Percentiles rank a stretch among this genome's conserved stretches.
These are phyloP conservation scores for Telmatherina bonti DNA, from an alignment of 2,797 vertebrate species.

Conservation along the genomic window DNA sequence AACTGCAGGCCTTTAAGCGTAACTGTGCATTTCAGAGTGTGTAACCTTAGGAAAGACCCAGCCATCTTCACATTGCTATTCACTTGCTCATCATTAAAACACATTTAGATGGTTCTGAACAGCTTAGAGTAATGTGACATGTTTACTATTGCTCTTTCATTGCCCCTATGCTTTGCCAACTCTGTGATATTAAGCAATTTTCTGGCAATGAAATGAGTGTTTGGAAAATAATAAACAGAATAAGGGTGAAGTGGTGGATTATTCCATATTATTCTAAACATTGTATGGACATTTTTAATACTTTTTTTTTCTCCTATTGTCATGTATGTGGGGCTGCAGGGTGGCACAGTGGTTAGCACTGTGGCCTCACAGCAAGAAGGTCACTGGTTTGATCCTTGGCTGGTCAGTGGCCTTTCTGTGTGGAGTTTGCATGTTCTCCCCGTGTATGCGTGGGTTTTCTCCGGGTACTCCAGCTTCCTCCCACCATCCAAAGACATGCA, in stretches of 20 bases:
- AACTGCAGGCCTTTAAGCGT: too few relatives aligned
- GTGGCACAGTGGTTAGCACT: too few relatives aligned
- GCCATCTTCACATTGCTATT: neutral
- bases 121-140: neutral
- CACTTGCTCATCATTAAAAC: neutral
- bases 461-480: too few relatives aligned
- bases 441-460: too few relatives aligned
- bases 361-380: too few relatives aligned
- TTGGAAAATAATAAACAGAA: neutral
- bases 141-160: neutral
- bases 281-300: neutral
- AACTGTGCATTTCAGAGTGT: too few relatives aligned
- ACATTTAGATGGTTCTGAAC: neutral
- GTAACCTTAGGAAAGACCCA: too few relatives aligned
- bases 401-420: too few relatives aligned
- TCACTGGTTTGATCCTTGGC: too few relatives aligned
- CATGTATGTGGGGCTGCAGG: too few relatives aligned
- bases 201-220: neutral
- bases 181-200: neutral
- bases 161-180: neutral
- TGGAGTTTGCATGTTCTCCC: too few relatives aligned
- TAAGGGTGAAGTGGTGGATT: neutral
- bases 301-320: neutral
- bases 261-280: neutral
- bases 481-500: too few relatives aligned